Base-by-base conservation (phyloP, 2,113 vertebrate species). In the Pelecanus crispus region DNA sequence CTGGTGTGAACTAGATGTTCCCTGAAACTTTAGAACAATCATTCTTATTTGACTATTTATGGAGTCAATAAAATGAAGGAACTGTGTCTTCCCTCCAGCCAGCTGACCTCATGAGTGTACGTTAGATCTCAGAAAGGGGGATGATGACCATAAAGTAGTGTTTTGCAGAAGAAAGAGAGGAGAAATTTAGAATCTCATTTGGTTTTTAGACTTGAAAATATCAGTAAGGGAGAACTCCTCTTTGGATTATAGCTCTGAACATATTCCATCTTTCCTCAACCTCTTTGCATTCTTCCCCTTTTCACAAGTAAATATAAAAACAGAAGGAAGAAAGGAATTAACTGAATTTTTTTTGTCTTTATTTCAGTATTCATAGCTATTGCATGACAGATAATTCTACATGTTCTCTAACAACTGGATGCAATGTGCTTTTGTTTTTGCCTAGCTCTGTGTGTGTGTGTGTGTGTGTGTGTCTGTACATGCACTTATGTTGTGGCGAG, bases 1-100 rank as follows among this genome's bases (percentile, higher is more conserved):
- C 58, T 89, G 38, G 28, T 95, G 67, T 94, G 92, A 92, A 91
- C 93, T 75, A 79, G 73, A 91, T 91, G 95, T 96, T 95, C 87
- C 63, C 87, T 92, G 87, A 88, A 95, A 86, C 56, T 70, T 81
- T 20, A 91, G 38, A n/a, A 80, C 63, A 82, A 31, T 89, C 45
- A 40, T 87, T 92, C 5, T 40, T 85, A 66, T 81, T 95, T 95
- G 81, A 91, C 73, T 96, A 80, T 94, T 96, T 94, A 90, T 90
- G 88, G 26, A 77, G 74, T 80, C 87, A 90, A 94, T 97, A 96
- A 94, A 97, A 94, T 87, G 63, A 92, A 92, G 71, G 78, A 80
- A 87, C 86, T 86, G 31, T 90, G 80, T 94, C 95, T 97, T 96
- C 91, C 78, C 28, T 89, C 66, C 70, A 90, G 61, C 81, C 56